Conservation (phyloP, 2,797 vertebrate genomes). For the Siniperca undulata region DNA sequence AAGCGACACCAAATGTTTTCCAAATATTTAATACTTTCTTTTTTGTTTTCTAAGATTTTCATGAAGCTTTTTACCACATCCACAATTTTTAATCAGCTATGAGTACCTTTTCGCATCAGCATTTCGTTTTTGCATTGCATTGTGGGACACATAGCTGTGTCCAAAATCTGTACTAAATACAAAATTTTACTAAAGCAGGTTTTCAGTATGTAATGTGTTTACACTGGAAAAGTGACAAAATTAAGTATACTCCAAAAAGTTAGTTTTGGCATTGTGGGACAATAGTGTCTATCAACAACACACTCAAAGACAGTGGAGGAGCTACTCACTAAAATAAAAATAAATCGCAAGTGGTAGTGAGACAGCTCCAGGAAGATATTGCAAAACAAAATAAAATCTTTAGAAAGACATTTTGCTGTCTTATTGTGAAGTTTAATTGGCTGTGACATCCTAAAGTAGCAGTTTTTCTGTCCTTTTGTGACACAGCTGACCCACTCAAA, state of each 20-base stretch:
- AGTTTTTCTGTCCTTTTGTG: background rate
- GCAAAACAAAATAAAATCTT: background rate
- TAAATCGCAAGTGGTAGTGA: background rate
- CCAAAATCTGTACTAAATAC: background rate
- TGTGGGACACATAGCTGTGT: background rate
- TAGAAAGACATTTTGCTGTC: too few relatives aligned
- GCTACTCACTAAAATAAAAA: too few relatives aligned
- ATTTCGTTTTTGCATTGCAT: background rate
- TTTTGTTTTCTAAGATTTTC: background rate
- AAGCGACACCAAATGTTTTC: too few relatives aligned
- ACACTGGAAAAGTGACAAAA: background rate
- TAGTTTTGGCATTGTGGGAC: background rate
- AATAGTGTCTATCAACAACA: background rate
- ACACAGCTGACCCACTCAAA: background rate
- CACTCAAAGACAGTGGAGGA: background rate
- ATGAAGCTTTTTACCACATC: background rate
- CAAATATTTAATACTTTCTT: background rate
- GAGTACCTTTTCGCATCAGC: too few relatives aligned
- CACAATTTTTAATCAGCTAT: too few relatives aligned
- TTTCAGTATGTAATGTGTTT: background rate
- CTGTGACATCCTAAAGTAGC: background rate
- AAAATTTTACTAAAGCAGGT: background rate
- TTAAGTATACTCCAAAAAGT: background rate
- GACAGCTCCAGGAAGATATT: background rate
- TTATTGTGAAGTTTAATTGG: background rate